Evolutionary conservation across 1,140 invertebrate genomes (phyloP), one percentile per base, ranked within the genome.

Genomic region (Pseudomyrmex pallidus): DNA sequence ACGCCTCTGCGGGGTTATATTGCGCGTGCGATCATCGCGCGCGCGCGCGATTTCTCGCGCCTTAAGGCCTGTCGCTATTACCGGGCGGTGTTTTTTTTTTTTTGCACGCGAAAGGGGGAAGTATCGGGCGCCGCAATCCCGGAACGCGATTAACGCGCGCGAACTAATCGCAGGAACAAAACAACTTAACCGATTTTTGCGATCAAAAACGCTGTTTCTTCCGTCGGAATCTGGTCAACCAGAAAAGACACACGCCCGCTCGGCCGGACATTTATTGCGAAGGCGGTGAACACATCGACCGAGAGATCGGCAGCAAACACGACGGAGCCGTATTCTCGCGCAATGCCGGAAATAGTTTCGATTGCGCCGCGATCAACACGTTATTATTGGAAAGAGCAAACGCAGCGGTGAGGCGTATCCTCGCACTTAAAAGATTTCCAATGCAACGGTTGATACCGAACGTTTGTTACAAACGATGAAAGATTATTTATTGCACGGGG

Each of bases 191-290:
- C n/a, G 72, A 74, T 66, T 22, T 70, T 35, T 73, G 54, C 54
- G 76, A 68, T 44, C 63, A 5, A 61, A 89, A 76, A 61, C 35
- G 35, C 54, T 17, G 17, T 63, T 88, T 73, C 82, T 86, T 86
- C 74, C 35, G 25, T 61, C 25, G 48, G n/a, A 46, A 46, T 8
- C 15, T 17, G 50, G 59, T 83, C 48, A 56, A 46, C 15, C 22
- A 17, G 57, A 22, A 74, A 84, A 86, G 80, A 84, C 84, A 82
- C 15, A 74, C 61, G 66, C 35, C 57, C 73, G 57, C 84, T 84
- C 66, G 50, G 9, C 17, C 64, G 22, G 87, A 89, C 85, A 20
- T 89, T 89, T 89, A 89, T 17, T 78, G 78, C 57, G 86, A 87
- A 86, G 64, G 63, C 50, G 62, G 61, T 74, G 54, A 72, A 35